Base-by-base conservation (phyloP, 2,797 vertebrate species). In the Diceros bicornis region DNA sequence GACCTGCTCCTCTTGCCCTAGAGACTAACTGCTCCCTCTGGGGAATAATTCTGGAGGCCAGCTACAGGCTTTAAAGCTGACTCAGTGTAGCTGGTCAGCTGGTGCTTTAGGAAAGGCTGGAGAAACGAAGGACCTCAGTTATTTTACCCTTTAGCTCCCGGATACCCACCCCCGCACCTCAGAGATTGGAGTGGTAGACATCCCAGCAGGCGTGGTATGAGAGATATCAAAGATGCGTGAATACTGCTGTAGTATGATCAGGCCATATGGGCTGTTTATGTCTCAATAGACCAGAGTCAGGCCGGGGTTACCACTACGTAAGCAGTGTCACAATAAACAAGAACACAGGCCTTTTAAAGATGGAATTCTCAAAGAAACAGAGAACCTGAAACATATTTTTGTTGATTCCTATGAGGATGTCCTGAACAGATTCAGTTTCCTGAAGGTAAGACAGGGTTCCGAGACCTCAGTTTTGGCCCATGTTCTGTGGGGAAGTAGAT, bases 371-470 rank as follows among this genome's bases (percentile, higher is more conserved):
- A 50, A 79, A 74, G 59, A 93, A 52, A 50, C 55, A 64, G 32
- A 64, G 47, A 82, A 13, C 57, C 75, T 57, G 50, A 83, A 86
- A 83, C 52, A 66, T 96, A 18, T 78, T 86, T 94, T 57, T 74
- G 72, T 79, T 88, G 61, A 86, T 95, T 86, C 32, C 69, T 89
- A 85, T 52, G 82, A 87, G 34, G 52, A 55, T 88, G 75, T 94
- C 27, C 89, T 82, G 79, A 93, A 59, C 78, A 93, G 37, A 59
- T 88, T 87, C 32, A n/a, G 18, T 78, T 96, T 97, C 77, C 89
- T 92, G 61, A 85, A 75, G 29, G 34, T 47, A 27, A 78, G 64
- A 78, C 44, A 72, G 37, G 32, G 20, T 69, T 87, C 4, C 0
- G 50, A 57, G 32, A 72, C 78, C 61, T 75, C 62, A 59, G 41